Evolutionary conservation across 1,140 invertebrate species (phyloP).

Genomic region (Zaprionus nigranus): DNA sequence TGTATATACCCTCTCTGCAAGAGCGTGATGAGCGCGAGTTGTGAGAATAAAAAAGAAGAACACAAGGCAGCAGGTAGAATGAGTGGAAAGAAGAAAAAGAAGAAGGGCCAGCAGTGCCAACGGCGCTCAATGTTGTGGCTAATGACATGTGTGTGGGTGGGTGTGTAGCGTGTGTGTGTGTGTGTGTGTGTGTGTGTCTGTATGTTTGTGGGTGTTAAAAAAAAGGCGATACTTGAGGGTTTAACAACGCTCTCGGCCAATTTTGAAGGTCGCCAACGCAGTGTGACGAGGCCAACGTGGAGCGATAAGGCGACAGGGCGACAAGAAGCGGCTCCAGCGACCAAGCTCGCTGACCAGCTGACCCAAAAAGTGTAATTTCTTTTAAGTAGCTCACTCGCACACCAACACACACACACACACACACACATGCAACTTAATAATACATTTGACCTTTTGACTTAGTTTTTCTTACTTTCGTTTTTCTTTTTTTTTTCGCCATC

Average conservation of each 20-base stretch:
- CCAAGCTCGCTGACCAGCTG: constrained; percentile 48
- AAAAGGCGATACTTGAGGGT: constrained; percentile 70
- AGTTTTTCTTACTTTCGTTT: constrained; percentile 50
- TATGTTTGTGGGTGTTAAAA: constrained; percentile 44
- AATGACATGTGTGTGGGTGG: constrained; percentile 63
- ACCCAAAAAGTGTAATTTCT: constrained; percentile 49
- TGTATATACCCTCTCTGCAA: neutral
- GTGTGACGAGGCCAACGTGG: constrained; percentile 44
- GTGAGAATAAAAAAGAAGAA: constrained; percentile 16
- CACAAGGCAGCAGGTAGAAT: neutral
- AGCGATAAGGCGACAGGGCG: constrained; percentile 3
- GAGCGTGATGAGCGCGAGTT: constrained; percentile 19
- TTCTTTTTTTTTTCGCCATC: constrained; percentile 12
- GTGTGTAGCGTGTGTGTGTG: constrained; percentile 25
- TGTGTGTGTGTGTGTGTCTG: constrained; percentile 17
- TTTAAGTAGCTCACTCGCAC: constrained; percentile 27
- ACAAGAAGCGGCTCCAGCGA: constrained; percentile 9
- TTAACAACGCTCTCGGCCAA: constrained; percentile 67
- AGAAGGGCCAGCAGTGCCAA: constrained; percentile 39
- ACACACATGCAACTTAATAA: constrained; percentile 52
- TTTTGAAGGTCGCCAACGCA: constrained; percentile 68
- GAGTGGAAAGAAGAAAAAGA: constrained; percentile 10
- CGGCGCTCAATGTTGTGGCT: constrained; percentile 69
- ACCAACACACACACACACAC: constrained; percentile 27
- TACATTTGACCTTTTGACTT: constrained; percentile 80